Evolutionary conservation across 1,140 invertebrate species (phyloP).

Genomic region (Patella vulgata): DNA sequence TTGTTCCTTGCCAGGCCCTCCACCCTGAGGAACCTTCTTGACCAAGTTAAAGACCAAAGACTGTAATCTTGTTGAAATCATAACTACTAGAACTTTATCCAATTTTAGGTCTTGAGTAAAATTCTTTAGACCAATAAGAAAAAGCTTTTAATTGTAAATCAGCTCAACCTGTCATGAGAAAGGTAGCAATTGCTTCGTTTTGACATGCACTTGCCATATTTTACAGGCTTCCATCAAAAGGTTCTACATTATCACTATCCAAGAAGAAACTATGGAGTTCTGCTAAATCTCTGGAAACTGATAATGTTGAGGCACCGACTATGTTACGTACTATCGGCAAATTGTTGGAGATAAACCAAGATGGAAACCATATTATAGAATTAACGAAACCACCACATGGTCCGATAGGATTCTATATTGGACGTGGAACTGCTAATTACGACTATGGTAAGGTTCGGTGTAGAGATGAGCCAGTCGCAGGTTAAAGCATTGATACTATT

Average conservation of each 20-base stretch:
- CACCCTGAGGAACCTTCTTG: too few relatives aligned
- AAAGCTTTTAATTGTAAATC: too few relatives aligned
- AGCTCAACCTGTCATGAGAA: too few relatives aligned
- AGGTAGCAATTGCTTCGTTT: too few relatives aligned
- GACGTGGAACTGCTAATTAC: slow-evolving; percentile 56
- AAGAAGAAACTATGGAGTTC: slow-evolving; percentile 7
- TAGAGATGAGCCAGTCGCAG: too few relatives aligned
- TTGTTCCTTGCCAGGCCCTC: too few relatives aligned
- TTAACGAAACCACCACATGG: slow-evolving; percentile 52
- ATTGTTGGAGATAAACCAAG: slow-evolving; percentile 47
- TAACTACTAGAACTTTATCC: too few relatives aligned
- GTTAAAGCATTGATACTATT: background rate
- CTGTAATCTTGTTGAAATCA: too few relatives aligned
- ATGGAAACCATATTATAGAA: slow-evolving; percentile 58
- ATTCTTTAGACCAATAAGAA: too few relatives aligned
- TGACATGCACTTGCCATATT: background rate
- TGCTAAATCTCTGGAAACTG: background rate
- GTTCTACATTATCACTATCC: background rate
- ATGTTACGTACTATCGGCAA: slow-evolving; percentile 41
- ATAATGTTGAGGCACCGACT: slow-evolving; percentile 16
- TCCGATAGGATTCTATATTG: slow-evolving; percentile 63
- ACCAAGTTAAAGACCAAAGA: too few relatives aligned
- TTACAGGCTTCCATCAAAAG: background rate
- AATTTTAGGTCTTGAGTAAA: too few relatives aligned
- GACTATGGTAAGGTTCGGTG: slow-evolving; percentile 60